phyloP scores from a whole-genome alignment of 37 sponge, comb jelly and placozoan species.

The Corticium candelabrum region DNA sequence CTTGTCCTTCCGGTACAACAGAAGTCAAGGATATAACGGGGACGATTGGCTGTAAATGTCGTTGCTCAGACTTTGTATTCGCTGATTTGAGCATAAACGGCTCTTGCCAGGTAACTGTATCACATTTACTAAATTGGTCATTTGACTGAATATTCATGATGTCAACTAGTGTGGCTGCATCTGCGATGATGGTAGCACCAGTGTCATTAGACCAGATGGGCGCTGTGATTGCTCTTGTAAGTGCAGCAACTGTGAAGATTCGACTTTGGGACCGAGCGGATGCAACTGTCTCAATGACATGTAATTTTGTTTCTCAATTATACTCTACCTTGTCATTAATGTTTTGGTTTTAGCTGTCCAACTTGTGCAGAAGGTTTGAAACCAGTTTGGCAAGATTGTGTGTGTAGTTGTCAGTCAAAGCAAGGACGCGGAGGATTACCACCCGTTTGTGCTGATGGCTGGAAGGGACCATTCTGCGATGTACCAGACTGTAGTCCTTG shows the following conservation, averaged over 20 bases:
- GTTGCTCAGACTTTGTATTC: background rate
- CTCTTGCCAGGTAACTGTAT: background rate
- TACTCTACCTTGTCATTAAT: background rate
- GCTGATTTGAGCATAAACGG: background rate
- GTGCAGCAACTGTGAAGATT: background rate
- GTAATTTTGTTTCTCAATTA: background rate
- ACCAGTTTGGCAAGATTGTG: background rate
- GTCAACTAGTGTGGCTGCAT: background rate
- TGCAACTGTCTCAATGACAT: background rate
- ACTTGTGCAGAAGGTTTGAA: background rate
- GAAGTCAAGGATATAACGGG: background rate
- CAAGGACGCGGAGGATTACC: background rate
- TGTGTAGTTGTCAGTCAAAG: background rate
- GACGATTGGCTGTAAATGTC: background rate
- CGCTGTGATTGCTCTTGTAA: background rate
- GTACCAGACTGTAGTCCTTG: slow-evolving; percentile 1
- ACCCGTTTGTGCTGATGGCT: slow-evolving; percentile 1
- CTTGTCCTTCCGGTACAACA: background rate
- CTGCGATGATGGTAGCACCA: background rate
- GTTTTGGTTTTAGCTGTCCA: background rate
- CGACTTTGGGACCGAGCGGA: background rate
- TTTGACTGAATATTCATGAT: background rate
- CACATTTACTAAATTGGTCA: background rate
- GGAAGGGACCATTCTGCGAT: background rate
- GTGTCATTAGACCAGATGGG: background rate